Evolutionary conservation across 2,888 invertebrate genomes (phyloP).

Genomic region (Zonitis immaculata): DNA sequence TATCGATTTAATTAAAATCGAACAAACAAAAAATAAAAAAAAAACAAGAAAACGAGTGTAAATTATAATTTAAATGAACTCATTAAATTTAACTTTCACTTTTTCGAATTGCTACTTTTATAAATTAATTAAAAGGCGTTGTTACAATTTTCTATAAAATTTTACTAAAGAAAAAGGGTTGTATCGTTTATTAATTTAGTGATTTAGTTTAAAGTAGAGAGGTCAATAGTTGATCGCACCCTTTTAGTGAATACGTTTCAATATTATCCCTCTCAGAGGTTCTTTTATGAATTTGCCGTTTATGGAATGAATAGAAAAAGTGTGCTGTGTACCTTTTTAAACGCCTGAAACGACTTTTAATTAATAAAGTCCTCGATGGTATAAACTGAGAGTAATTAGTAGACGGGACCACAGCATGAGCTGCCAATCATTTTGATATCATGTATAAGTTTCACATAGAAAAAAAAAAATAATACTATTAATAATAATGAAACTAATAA

Average conservation of each 20-base stretch:
- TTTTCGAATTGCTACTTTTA: not conserved
- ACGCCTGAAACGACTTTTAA: slow-evolving; percentile 11
- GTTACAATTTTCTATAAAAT: not conserved
- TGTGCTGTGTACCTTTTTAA: slow-evolving; percentile 3
- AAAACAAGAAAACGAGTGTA: not conserved
- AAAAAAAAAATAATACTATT: slow-evolving; percentile 23
- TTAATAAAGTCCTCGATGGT: slow-evolving; percentile 16
- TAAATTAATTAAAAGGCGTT: not conserved
- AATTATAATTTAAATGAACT: not conserved
- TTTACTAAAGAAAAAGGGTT: not conserved
- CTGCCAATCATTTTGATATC: slow-evolving; percentile 38
- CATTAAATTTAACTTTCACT: not conserved
- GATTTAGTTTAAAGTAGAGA: not conserved
- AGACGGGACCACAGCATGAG: slow-evolving; percentile 28
- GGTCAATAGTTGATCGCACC: not conserved
- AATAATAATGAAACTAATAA: too few relatives aligned
- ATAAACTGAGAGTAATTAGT: slow-evolving; percentile 28
- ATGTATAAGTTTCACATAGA: slow-evolving; percentile 33
- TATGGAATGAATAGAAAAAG: not conserved
- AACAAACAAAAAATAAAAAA: not conserved
- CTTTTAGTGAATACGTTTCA: not conserved
- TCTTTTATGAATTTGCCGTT: not conserved
- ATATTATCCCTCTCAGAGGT: not conserved
- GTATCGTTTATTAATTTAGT: not conserved
- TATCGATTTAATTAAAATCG: not conserved